A percentile compares a stretch with the other conserved stretches of the same genome.
Evolutionary conservation across 1,140 invertebrate genomes (phyloP).

Genomic region (Gryllus bimaculatus): DNA sequence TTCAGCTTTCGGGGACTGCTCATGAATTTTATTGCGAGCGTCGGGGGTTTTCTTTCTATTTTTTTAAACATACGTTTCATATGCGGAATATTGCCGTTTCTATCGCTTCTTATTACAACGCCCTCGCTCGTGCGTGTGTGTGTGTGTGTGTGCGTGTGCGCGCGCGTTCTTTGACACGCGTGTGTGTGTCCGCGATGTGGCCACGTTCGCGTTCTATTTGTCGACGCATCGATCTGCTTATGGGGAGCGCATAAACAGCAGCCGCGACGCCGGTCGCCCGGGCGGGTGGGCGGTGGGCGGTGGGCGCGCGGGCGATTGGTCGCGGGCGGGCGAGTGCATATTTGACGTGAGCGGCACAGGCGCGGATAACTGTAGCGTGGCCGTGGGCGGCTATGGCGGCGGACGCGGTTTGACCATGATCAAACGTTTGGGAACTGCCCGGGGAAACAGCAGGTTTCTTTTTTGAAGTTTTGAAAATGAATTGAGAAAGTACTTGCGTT

Average conservation of each 20-base stretch:
- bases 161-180: no score
- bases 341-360: background rate
- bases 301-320: background rate
- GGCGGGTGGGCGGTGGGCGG: background rate
- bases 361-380: background rate
- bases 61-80: background rate
- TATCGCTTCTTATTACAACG: no score
- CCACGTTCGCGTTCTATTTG: background rate
- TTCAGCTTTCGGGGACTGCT: background rate
- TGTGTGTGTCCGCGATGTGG: no score
- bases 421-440: no score
- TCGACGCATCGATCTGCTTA: background rate
- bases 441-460: no score
- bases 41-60: background rate
- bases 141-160: no score
- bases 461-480: no score
- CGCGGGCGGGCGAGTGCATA: background rate
- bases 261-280: no score
- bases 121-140: no score
- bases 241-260: background rate
- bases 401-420: no score
- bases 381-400: no score
- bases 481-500: no score
- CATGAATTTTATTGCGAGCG: background rate
- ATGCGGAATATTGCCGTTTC: background rate